Evolutionary conservation across 2,797 vertebrate species (phyloP).

Genomic region (Spondyliosoma cantharus): DNA sequence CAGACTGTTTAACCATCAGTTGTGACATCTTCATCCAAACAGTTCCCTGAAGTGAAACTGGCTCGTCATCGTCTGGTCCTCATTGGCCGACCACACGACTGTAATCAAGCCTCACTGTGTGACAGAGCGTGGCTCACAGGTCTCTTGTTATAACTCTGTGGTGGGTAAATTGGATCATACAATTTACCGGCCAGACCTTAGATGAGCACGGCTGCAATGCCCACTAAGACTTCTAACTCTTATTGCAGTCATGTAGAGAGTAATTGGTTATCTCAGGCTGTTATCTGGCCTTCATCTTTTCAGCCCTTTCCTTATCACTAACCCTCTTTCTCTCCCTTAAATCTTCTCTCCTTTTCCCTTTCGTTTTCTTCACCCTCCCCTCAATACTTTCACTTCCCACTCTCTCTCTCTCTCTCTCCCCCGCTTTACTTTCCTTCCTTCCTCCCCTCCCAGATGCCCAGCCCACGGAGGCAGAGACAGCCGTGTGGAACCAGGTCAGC

Average conservation of each 20-base stretch:
- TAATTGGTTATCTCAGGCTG: conserved; percentile 34
- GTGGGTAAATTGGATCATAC: conserved; percentile 34
- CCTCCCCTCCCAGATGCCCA: conserved; percentile 87
- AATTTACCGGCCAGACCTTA: conserved; percentile 39
- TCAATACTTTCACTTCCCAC: conserved; percentile 57
- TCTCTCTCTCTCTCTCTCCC: conserved; percentile 14
- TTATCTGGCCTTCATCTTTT: conserved; percentile 44
- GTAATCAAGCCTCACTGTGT: conserved; percentile 59
- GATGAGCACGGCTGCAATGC: background rate
- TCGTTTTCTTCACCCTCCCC: conserved; percentile 7
- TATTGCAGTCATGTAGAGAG: conserved; percentile 10
- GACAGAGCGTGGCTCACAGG: conserved; percentile 57
- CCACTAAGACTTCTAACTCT: conserved; percentile 7
- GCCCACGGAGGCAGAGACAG: conserved; percentile 93
- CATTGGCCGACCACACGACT: conserved; percentile 1
- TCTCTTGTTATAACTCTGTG: conserved; percentile 21
- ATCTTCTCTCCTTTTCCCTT: conserved; percentile 10
- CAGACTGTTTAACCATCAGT: conserved; percentile 24
- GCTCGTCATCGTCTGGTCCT: conserved; percentile 17
- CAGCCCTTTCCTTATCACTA: conserved; percentile 47
- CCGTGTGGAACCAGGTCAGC: conserved; percentile 95
- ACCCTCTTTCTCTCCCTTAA: conserved; percentile 39
- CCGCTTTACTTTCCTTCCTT: conserved; percentile 4
- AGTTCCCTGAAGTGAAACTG: conserved; percentile 36
- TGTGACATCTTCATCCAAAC: conserved; percentile 19